These are phyloP conservation scores for Diplazon laetatorius DNA, from an alignment of 2,888 invertebrate genomes.

Conservation along the genomic window DNA sequence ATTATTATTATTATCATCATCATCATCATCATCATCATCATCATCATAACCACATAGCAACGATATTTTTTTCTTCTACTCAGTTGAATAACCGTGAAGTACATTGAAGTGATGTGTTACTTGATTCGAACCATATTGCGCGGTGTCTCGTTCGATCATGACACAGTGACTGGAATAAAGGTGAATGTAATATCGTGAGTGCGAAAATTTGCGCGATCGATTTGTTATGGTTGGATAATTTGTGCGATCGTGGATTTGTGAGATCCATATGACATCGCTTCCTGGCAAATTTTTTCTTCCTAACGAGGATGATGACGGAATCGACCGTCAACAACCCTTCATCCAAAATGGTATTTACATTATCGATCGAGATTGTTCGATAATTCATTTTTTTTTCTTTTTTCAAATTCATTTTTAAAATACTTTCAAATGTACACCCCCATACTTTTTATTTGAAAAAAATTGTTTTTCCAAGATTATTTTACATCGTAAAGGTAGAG, in stretches of 20 bases:
- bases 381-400: background rate
- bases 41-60: background rate
- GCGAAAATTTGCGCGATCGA: constrained; percentile 17
- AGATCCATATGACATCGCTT: constrained; percentile 78
- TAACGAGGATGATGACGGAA: constrained; percentile 71
- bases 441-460: background rate
- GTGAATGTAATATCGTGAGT: constrained; percentile 57
- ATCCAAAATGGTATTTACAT: constrained; percentile 69
- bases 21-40: background rate
- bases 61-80: background rate
- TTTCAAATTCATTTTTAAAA: background rate
- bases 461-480: background rate
- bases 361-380: constrained; percentile 10
- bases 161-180: constrained; percentile 21
- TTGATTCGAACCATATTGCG: background rate
- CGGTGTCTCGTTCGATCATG: background rate
- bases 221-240: constrained; percentile 62
- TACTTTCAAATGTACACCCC: background rate
- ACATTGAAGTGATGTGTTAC: constrained; percentile 25
- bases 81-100: constrained; percentile 26
- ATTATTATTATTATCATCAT: background rate
- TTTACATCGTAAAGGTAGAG: background rate
- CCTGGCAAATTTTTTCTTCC: constrained; percentile 73
- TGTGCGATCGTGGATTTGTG: constrained; percentile 65
- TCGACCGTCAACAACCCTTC: constrained; percentile 64